These are phyloP conservation scores for Cryptocephalus moraei DNA, from an alignment of 2,888 invertebrate species.

Conservation along the genomic window DNA sequence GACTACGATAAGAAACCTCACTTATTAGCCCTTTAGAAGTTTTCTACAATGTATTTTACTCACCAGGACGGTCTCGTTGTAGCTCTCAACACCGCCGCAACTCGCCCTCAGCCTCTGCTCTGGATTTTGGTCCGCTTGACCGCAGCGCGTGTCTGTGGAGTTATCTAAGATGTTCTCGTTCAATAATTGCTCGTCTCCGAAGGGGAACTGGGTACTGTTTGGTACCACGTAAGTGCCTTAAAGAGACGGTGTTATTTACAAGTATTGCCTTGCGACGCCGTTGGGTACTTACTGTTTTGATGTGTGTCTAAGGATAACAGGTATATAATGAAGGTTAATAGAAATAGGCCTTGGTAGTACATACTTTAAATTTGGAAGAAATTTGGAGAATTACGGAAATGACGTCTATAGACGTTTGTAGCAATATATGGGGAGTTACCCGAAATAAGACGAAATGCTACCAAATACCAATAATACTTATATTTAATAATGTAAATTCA, in stretches of 20 bases:
- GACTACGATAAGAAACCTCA: too few species aligned
- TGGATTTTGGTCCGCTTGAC: conserved; percentile 8
- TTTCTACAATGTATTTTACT: too few species aligned
- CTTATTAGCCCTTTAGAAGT: neutral
- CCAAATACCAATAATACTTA: too few species aligned
- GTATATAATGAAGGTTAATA: neutral
- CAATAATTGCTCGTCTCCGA: conserved; percentile 17
- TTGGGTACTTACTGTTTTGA: neutral
- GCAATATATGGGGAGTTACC: too few species aligned
- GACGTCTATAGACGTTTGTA: too few species aligned
- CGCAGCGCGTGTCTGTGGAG: conserved; percentile 12
- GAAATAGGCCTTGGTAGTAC: too few species aligned
- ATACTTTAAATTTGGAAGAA: too few species aligned
- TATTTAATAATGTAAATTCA: too few species aligned
- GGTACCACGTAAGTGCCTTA: conserved; percentile 11
- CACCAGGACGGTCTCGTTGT: conserved; percentile 3
- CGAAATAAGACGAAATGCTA: too few species aligned
- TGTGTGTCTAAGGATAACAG: neutral
- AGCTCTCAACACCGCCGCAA: conserved; percentile 5
- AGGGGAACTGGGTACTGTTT: conserved; percentile 16
- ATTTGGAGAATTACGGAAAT: too few species aligned
- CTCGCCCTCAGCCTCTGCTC: conserved; percentile 8
- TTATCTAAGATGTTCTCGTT: conserved; percentile 10
- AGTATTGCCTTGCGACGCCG: neutral
- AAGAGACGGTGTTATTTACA: too few species aligned